These are phyloP conservation scores for Esox masquinongy DNA, from an alignment of 2,797 vertebrate genomes.

Conservation along the genomic window DNA sequence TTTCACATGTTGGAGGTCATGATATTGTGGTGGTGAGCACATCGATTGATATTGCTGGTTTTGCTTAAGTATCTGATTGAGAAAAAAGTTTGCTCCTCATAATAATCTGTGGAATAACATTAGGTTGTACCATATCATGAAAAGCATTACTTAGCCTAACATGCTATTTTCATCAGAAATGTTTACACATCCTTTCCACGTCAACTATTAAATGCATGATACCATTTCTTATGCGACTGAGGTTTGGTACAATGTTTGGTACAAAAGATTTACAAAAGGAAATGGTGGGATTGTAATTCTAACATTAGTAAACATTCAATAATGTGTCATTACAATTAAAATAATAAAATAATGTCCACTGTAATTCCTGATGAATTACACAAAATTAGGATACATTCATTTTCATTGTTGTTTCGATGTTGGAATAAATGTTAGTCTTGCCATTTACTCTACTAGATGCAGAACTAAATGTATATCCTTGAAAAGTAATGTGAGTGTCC, in stretches of 20 bases:
- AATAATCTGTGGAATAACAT: background rate
- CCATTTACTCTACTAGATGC: constrained; percentile 40
- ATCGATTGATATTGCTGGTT: background rate
- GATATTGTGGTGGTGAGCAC: background rate
- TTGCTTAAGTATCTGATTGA: background rate
- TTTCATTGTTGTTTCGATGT: constrained; percentile 46
- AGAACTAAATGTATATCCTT: constrained; percentile 40
- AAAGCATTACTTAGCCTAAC: background rate
- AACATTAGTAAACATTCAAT: constrained; percentile 8
- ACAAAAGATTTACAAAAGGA: background rate
- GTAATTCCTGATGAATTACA: constrained; percentile 14
- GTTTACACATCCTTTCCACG: background rate
- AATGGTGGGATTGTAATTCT: background rate
- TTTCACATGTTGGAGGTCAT: background rate
- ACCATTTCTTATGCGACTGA: background rate
- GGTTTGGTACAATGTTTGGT: background rate
- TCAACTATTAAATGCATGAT: background rate
- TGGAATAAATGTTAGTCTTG: constrained; percentile 37
- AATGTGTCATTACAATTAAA: background rate
- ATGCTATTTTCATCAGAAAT: background rate
- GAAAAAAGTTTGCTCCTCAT: background rate
- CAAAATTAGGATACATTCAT: constrained; percentile 24
- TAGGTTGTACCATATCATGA: background rate
- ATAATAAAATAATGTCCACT: background rate
- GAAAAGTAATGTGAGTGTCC: constrained; percentile 30